Conservation (phyloP, 1,140 invertebrate genomes). For the Trachymyrmex cornetzi region DNA sequence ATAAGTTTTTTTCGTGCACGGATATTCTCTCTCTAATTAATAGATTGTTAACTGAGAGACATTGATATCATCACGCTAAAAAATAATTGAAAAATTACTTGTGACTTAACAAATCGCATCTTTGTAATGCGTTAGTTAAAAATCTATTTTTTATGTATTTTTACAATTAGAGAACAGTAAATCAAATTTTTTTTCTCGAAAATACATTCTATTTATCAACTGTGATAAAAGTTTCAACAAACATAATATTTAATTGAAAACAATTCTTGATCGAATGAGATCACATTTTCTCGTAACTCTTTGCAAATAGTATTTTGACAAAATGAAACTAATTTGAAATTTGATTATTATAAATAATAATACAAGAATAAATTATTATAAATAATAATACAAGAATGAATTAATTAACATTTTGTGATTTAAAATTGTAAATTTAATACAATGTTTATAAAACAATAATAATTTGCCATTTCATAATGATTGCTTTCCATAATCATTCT, state of each 20-base stretch:
- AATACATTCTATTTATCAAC: background rate
- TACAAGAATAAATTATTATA: background rate
- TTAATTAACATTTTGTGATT: background rate
- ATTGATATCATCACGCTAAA: background rate
- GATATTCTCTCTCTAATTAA: background rate
- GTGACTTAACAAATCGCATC: background rate
- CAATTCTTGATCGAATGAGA: background rate
- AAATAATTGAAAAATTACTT: no score
- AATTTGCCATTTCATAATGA: background rate
- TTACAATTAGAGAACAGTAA: background rate
- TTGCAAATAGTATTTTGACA: background rate
- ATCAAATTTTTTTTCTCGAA: background rate
- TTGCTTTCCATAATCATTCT: background rate
- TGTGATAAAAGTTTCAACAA: background rate
- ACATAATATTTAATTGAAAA: background rate
- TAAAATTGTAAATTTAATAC: background rate
- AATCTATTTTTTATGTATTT: background rate
- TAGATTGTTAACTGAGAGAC: background rate
- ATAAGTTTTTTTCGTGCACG: constrained; percentile 46
- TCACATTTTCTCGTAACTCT: background rate
- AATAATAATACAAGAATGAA: background rate
- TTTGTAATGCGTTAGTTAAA: background rate
- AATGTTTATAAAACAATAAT: background rate
- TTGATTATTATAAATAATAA: background rate
- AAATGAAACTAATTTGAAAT: background rate